Evolutionary conservation across 2,888 invertebrate species (phyloP), one percentile per base, ranked within the genome.

Genomic region (Anagyrus pseudococci): DNA sequence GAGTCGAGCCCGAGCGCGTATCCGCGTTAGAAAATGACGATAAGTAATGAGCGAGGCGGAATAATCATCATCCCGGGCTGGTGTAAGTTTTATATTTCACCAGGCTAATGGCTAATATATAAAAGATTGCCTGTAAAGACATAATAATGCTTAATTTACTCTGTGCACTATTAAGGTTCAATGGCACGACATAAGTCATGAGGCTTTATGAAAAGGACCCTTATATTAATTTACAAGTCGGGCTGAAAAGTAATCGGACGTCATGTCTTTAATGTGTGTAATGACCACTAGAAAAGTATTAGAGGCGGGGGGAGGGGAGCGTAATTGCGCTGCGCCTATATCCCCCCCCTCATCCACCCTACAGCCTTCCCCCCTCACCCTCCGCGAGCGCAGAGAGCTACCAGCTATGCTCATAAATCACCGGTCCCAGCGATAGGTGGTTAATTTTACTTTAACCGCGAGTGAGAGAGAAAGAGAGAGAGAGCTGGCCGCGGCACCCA

Each of bases 271-370:
- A 64, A 64, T 64, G 60, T 44, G 64, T 58, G 55, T 64, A 64
- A 64, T 64, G 57, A 54, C 37, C 57, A 29, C 56, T 54, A 33
- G 64, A 64, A 64, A 61, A 61, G 60, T 64, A 64, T 61, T 56
- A 61, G 60, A 43, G 43, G 10, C 4, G 29, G 10, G 59, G 57
- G 10, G 10, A 10, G 10, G 59, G 57, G 49, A 54, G 64, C 64
- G 37, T 64, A 61, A 64, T 57, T 53, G 56, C 57, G 37, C 43
- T 8, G 23, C 44, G 15, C 58, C 56, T 54, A 48, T 37, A n/a
- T 22, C 17, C 56, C 56, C 44, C 13, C 43, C 29, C 29, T 10
- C n/a, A n/a, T 29, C 29, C 4, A 29, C 10, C 6, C 29, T n/a
- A n/a, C 29, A 29, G 29, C 29, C 4, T 29, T 10, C 10, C 29